Evolutionary conservation across 2,888 invertebrate species (phyloP).

Genomic region (Amphimallon solstitiale): DNA sequence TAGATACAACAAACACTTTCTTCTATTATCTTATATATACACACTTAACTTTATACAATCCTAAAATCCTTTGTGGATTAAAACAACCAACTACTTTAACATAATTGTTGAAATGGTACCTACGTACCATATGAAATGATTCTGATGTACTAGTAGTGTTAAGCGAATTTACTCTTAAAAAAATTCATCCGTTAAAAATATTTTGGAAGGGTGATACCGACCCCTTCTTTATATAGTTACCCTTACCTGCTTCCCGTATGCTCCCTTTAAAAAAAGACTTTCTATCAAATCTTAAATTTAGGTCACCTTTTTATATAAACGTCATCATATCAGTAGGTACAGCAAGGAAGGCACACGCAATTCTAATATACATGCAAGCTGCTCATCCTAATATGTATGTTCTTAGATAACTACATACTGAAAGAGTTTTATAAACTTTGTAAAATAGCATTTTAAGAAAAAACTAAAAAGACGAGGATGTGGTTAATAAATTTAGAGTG

Average conservation of each 20-base stretch:
- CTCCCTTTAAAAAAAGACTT: conserved; percentile 23
- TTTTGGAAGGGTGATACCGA: conserved; percentile 37
- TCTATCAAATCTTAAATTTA: conserved; percentile 39
- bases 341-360: too few species aligned
- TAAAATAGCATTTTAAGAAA: too few species aligned
- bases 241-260: conserved; percentile 40
- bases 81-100: too few species aligned
- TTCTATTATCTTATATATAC: too few species aligned
- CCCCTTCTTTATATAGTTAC: conserved; percentile 39
- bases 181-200: conserved; percentile 33
- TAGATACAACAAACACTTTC: too few species aligned
- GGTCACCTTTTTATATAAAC: conserved; percentile 24
- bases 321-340: not conserved
- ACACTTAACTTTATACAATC: too few species aligned
- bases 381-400: not conserved
- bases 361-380: conserved; percentile 2
- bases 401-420: too few species aligned
- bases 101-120: not conserved
- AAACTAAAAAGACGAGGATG: too few species aligned
- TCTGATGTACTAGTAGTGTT: conserved; percentile 12
- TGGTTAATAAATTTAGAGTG: too few species aligned
- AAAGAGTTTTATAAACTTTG: too few species aligned
- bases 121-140: conserved; percentile 1
- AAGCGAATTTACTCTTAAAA: conserved; percentile 36
- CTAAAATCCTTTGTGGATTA: too few species aligned